Evolutionary conservation across 2,888 invertebrate genomes (phyloP).

Genomic region (Bruchidius siliquastri): DNA sequence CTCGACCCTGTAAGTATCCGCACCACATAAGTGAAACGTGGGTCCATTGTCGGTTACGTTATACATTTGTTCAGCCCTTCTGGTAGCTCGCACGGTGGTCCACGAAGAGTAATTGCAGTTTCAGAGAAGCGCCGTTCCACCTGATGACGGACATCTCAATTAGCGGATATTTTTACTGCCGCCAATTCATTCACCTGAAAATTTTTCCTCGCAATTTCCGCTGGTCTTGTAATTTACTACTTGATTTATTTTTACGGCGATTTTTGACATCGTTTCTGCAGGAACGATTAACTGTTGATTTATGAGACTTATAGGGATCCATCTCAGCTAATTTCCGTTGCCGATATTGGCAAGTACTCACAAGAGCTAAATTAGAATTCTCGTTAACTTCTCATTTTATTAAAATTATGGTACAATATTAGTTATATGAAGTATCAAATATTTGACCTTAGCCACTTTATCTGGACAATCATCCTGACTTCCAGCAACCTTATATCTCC

Average conservation of each 20-base stretch:
- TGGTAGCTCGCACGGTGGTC: background rate
- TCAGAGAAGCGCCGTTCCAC: background rate
- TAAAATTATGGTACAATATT: too few species aligned
- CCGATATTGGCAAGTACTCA: too few species aligned
- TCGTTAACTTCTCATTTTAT: too few species aligned
- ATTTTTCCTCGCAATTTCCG: background rate
- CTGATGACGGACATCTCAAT: background rate
- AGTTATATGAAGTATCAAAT: too few species aligned
- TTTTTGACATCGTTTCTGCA: background rate
- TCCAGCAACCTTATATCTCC: too few species aligned
- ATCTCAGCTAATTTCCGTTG: too few species aligned
- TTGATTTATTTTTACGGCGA: background rate
- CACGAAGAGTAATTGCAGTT: background rate
- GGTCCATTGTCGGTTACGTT: background rate
- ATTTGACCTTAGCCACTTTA: too few species aligned
- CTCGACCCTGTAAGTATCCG: background rate
- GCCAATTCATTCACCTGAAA: background rate
- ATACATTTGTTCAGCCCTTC: background rate
- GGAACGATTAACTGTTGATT: background rate
- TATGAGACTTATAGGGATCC: background rate
- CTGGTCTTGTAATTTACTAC: background rate
- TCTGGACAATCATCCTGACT: too few species aligned
- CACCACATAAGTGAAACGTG: background rate
- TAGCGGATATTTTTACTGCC: background rate
- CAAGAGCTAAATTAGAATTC: too few species aligned